Conservation (phyloP, 2,113 vertebrate species). For the Raja brachyura region DNA sequence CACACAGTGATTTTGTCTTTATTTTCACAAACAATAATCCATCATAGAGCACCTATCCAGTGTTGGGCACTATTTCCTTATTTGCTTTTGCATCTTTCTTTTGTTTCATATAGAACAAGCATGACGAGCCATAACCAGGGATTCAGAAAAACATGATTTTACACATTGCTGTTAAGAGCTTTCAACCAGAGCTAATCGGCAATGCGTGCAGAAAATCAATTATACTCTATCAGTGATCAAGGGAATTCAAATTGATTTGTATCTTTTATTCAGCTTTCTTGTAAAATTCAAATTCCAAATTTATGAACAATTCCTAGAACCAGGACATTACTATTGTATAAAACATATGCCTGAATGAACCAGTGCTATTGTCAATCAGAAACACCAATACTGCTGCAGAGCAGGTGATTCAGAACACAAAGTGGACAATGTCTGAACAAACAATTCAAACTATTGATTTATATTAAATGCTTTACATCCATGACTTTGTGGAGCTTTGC, state of each 20-base stretch:
- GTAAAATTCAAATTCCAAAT: neutral
- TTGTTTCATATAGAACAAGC: neutral
- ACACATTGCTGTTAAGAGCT: neutral
- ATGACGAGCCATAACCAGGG: neutral
- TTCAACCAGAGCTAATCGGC: neutral
- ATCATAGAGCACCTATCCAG: neutral
- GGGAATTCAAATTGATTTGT: neutral
- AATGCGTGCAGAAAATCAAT: slow-evolving; percentile 1
- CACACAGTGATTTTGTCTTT: neutral
- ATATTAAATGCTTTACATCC: neutral
- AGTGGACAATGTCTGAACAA: neutral
- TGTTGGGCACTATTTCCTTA: neutral
- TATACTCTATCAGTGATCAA: neutral
- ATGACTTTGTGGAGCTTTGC: neutral
- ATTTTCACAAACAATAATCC: neutral
- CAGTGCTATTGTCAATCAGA: neutral
- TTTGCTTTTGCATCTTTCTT: neutral
- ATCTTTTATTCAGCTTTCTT: neutral
- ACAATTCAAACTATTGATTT: neutral
- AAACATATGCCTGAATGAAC: neutral
- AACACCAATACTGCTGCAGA: neutral
- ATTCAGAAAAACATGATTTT: neutral
- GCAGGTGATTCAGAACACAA: neutral
- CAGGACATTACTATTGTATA: neutral
- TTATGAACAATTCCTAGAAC: neutral